A percentile compares a stretch with the other conserved stretches of the same genome.
Conservation (phyloP, 2,888 invertebrate species). For the Lasiommata megera region DNA sequence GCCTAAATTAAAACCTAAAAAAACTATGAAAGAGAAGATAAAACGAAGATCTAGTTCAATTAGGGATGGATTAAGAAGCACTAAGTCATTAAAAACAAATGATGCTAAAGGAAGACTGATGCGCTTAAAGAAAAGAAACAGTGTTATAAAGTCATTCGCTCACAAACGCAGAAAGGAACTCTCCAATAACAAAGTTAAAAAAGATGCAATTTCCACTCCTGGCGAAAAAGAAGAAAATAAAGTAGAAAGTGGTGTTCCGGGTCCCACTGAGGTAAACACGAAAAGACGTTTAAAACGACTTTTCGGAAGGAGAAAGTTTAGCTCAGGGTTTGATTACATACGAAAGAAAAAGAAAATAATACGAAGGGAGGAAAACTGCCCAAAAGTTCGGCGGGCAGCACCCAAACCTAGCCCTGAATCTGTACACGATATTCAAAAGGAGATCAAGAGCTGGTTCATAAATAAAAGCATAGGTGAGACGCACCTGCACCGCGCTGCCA, state of each 20-base stretch:
- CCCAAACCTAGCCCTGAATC: conserved; percentile 83
- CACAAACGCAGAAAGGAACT: conserved; percentile 69
- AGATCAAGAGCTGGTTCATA: conserved; percentile 94
- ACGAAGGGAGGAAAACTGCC: conserved; percentile 75
- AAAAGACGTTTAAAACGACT: conserved; percentile 83
- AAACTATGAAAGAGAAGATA: conserved; percentile 66
- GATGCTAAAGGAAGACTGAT: conserved; percentile 70
- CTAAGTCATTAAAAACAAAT: conserved; percentile 69
- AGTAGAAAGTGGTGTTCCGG: conserved; percentile 52
- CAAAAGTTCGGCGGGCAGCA: conserved; percentile 71
- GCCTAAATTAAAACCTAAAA: conserved; percentile 66
- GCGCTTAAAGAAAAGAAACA: conserved; percentile 73
- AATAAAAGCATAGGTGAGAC: conserved; percentile 98
- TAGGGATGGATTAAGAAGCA: conserved; percentile 73
- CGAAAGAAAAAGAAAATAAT: conserved; percentile 91
- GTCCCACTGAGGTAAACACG: conserved; percentile 57
- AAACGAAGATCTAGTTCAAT: conserved; percentile 67
- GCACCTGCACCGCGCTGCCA: conserved; percentile 93
- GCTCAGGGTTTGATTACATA: conserved; percentile 94
- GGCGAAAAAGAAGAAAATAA: conserved; percentile 71
- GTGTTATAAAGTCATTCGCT: conserved; percentile 65
- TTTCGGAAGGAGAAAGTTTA: conserved; percentile 87
- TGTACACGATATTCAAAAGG: conserved; percentile 89
- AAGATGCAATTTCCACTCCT: conserved; percentile 50
- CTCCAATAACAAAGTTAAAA: conserved; percentile 55